Base-by-base conservation (phyloP, 2,797 vertebrate genomes). In the Petrocephalus sullivani region DNA sequence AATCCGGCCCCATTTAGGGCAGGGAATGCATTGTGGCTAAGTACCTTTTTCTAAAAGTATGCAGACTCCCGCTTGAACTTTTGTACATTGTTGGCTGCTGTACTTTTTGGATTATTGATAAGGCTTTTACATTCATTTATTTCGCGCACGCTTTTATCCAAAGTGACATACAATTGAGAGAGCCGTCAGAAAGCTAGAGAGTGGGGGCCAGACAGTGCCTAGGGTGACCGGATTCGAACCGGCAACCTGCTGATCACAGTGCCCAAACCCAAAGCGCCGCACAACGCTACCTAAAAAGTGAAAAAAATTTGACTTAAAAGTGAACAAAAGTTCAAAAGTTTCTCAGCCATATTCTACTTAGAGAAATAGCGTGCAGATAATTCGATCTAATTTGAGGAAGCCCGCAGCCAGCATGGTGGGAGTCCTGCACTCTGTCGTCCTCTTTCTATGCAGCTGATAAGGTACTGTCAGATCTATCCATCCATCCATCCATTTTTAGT, bases 391-490 rank as follows among this genome's bases (percentile, higher is more conserved):
- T 33, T 41, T 19, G 2, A 46, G 71, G 16, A 4, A 7, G 71
- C 71, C 16, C 1, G 16, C 82, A 54, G n/a, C 49, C 82, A 28
- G 21, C 12, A 7, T 54, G 82, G 28, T 78, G 71, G 19, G 71
- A 78, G 8, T n/a, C 71, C 37, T 46, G 41, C 5, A 41, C 5
- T 78, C 37, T 46, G 71, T 46, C 71, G 46, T 78, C 41, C 71
- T 19, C 16, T 75, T 88, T 89, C 28, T 86, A 88, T 85, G 83
- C 21, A 16, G 54, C 57, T 56, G 61, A 87, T 84, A 88, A 51
- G 57, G 82, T 86, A 84, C 86, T 58, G 82, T 21, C 49, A 54
- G 82, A 56, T 14, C 28, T 5, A 3, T 41, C 37, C 1, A 41
- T 41, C 3, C 37, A 3, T 41, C 37, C 37, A 41, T 41, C 3